Evolutionary conservation across 2,888 invertebrate genomes (phyloP).

Genomic region (Hypena proboscidalis): DNA sequence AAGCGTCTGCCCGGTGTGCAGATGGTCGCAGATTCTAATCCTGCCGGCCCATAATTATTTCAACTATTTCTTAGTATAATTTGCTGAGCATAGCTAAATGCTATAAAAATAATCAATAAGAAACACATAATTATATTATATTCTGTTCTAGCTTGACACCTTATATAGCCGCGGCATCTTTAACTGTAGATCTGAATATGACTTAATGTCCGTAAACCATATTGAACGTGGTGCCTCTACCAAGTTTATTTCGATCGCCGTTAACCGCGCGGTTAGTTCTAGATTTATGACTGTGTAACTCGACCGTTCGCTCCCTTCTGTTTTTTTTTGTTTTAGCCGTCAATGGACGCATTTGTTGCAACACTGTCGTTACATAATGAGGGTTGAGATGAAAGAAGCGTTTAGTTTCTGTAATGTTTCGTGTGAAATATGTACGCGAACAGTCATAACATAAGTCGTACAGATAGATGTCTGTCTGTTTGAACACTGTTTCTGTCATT

Average conservation of each 20-base stretch:
- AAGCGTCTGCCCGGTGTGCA: too few relatives aligned
- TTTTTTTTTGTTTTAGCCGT: slow-evolving; percentile 49
- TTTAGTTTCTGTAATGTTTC: slow-evolving; percentile 2
- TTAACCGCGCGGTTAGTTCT: slow-evolving; percentile 53
- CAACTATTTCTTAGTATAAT: too few relatives aligned
- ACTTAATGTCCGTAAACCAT: slow-evolving; percentile 8
- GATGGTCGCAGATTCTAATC: too few relatives aligned
- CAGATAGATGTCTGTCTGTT: too few relatives aligned
- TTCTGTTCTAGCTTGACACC: too few relatives aligned
- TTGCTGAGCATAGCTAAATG: too few relatives aligned
- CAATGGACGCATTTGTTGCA: slow-evolving; percentile 47
- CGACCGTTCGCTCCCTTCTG: slow-evolving; percentile 34
- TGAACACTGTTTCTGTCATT: too few relatives aligned
- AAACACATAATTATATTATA: too few relatives aligned
- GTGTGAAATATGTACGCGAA: not conserved
- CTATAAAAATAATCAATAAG: too few relatives aligned
- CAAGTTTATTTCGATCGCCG: slow-evolving; percentile 37
- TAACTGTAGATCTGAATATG: too few relatives aligned
- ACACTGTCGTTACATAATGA: slow-evolving; percentile 14
- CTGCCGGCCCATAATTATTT: too few relatives aligned
- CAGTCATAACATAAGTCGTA: not conserved
- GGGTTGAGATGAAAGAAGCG: not conserved
- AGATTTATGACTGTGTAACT: slow-evolving; percentile 63
- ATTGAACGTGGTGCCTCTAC: slow-evolving; percentile 28
- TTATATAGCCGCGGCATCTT: too few relatives aligned